Percentiles rank a stretch among this genome's conserved stretches.
phyloP scores from a whole-genome alignment of 2,797 vertebrate genomes.

The Galago senegalensis region DNA sequence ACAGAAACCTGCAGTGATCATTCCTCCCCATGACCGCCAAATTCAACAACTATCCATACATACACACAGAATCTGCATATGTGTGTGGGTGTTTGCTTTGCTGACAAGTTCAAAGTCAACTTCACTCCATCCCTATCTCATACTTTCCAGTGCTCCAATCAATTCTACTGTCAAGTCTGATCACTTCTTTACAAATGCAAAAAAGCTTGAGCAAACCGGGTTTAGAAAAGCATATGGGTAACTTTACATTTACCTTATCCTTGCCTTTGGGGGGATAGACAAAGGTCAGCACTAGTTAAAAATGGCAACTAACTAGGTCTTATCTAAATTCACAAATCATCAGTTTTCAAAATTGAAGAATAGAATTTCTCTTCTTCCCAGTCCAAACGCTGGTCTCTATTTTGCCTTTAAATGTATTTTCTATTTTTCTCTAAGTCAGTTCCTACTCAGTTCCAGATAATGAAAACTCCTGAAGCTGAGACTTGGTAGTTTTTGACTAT shows the following conservation, averaged over 20 bases:
- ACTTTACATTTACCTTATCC: not conserved
- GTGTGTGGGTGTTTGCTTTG: not conserved
- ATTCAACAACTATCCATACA: no score
- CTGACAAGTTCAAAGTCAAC: not conserved
- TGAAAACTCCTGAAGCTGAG: not conserved
- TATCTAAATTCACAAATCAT: conserved; percentile 22
- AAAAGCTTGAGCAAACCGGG: not conserved
- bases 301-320: conserved; percentile 11
- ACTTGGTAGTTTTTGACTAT: not conserved
- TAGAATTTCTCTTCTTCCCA: not conserved
- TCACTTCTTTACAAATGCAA: not conserved
- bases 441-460: not conserved
- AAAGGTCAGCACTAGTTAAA: not conserved
- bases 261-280: not conserved
- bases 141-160: not conserved
- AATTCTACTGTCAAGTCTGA: not conserved
- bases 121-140: not conserved
- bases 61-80: not conserved
- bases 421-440: not conserved
- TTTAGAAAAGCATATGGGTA: not conserved
- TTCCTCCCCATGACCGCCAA: no score
- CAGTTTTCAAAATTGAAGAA: conserved; percentile 16
- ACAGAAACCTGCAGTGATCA: no score
- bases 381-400: not conserved
- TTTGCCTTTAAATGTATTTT: not conserved